Conservation (phyloP, 2,797 vertebrate genomes). For the Anniella stebbinsi region DNA sequence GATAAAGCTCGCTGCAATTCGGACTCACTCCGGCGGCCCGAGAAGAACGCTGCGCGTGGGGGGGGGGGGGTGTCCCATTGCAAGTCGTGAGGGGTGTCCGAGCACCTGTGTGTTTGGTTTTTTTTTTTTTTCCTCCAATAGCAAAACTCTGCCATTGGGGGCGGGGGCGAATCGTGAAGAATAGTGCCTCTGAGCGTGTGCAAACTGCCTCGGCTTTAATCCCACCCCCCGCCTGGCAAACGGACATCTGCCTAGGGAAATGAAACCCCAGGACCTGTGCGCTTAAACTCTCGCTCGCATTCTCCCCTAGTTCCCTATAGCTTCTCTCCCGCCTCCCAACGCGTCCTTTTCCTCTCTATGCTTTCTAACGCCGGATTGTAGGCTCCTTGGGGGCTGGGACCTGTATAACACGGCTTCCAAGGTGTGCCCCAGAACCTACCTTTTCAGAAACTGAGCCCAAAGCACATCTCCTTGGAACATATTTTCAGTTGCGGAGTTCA, state of each 20-base stretch:
- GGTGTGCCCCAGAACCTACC: not conserved
- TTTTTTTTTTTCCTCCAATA: not conserved
- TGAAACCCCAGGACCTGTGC: too few relatives aligned
- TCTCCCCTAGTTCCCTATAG: too few relatives aligned
- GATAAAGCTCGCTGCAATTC: conserved; percentile 33
- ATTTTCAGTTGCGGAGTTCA: not conserved
- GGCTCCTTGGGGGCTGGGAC: too few relatives aligned
- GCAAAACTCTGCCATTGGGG: not conserved
- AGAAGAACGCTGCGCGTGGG: accelerated
- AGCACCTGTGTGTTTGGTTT: conserved; percentile 46
- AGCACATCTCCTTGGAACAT: not conserved
- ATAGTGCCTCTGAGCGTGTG: not conserved
- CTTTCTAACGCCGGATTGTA: too few relatives aligned
- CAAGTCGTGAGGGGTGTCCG: conserved; percentile 20
- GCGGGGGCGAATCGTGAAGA: not conserved
- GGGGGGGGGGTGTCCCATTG: too few relatives aligned
- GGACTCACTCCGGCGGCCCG: conserved; percentile 13
- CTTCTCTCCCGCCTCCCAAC: too few relatives aligned
- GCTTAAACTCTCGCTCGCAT: too few relatives aligned
- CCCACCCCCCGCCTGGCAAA: too few relatives aligned
- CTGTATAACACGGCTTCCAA: too few relatives aligned
- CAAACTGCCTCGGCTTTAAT: too few relatives aligned
- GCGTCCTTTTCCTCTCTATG: too few relatives aligned
- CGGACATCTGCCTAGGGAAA: too few relatives aligned
- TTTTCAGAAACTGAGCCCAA: not conserved